Percentiles rank a stretch among this genome's conserved stretches.
These are phyloP conservation scores for Apogon talboti DNA, from an alignment of 2,797 vertebrate genomes.

Conservation along the genomic window DNA sequence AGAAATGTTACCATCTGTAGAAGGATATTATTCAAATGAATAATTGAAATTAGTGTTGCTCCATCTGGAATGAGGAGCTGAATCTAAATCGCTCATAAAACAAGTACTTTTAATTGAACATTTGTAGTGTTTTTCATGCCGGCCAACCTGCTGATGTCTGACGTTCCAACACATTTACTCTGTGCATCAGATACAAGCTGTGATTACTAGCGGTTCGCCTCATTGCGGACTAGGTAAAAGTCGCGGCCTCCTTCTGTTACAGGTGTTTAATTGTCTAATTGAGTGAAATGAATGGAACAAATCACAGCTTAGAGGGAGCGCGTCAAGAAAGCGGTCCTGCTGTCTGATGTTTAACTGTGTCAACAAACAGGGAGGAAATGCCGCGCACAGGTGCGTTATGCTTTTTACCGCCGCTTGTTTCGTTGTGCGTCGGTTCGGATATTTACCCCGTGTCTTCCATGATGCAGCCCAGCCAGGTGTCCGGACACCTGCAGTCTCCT, in stretches of 20 bases:
- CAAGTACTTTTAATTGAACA: constrained; percentile 43
- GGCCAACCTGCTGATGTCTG: background rate
- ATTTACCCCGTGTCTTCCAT: constrained; percentile 96
- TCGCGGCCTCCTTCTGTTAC: constrained; percentile 21
- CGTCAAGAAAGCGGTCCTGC: constrained; percentile 7
- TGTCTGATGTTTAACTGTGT: background rate
- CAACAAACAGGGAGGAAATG: constrained; percentile 5
- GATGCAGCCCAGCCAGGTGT: constrained; percentile 93
- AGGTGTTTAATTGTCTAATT: constrained; percentile 47
- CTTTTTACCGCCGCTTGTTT: background rate
- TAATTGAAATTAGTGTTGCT: constrained; percentile 51
- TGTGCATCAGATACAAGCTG: constrained; percentile 26
- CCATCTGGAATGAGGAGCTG: constrained; percentile 51
- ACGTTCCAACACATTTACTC: constrained; percentile 16
- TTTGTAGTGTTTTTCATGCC: constrained; percentile 8
- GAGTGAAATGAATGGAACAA: constrained; percentile 40
- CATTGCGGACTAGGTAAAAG: constrained; percentile 16
- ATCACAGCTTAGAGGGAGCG: constrained; percentile 18
- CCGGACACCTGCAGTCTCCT: constrained; percentile 94
- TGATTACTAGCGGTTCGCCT: constrained; percentile 27
- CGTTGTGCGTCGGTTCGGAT: background rate
- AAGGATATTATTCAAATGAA: constrained; percentile 57
- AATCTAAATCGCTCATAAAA: constrained; percentile 31
- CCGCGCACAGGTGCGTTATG: constrained; percentile 5
- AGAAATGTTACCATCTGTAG: constrained; percentile 72